These are phyloP conservation scores for Bryconaethiops microstoma DNA, from an alignment of 2,797 vertebrate species.

Conservation along the genomic window DNA sequence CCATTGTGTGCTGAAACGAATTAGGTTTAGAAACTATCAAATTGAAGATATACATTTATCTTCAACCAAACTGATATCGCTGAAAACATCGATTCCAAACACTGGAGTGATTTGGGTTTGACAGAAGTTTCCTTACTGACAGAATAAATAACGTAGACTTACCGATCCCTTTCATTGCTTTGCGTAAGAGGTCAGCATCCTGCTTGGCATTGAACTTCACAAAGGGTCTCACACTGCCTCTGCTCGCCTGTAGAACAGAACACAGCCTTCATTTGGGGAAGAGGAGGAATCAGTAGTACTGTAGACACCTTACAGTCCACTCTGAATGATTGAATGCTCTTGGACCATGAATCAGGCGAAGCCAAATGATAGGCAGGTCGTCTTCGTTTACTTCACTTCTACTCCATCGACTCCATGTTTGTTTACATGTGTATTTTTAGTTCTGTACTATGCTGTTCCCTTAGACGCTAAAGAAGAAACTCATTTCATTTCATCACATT, in stretches of 20 bases:
- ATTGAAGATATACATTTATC: too few relatives aligned
- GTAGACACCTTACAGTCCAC: neutral
- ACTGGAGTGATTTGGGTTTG: neutral
- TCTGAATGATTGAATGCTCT: neutral
- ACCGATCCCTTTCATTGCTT: constrained; percentile 98
- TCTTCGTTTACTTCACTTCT: neutral
- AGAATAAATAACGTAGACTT: constrained; percentile 53
- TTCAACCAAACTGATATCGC: too few relatives aligned
- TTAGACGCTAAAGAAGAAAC: neutral
- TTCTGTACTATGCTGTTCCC: too few relatives aligned
- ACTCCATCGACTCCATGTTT: too few relatives aligned
- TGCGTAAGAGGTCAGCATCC: constrained; percentile 89
- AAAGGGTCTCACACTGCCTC: constrained; percentile 82
- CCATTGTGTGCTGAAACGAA: too few relatives aligned
- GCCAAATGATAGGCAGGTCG: neutral
- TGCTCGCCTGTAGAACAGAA: constrained; percentile 60
- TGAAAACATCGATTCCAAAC: too few relatives aligned
- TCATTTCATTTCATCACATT: neutral
- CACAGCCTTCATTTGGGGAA: neutral
- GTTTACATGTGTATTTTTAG: too few relatives aligned
- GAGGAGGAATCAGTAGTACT: neutral
- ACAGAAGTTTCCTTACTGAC: neutral
- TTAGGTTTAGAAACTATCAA: too few relatives aligned
- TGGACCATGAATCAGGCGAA: neutral
- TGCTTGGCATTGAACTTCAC: constrained; percentile 87